A percentile compares a stretch with the other conserved stretches of the same genome.
These are phyloP conservation scores for Spilosoma lubricipeda DNA, from an alignment of 2,888 invertebrate genomes.

Conservation along the genomic window DNA sequence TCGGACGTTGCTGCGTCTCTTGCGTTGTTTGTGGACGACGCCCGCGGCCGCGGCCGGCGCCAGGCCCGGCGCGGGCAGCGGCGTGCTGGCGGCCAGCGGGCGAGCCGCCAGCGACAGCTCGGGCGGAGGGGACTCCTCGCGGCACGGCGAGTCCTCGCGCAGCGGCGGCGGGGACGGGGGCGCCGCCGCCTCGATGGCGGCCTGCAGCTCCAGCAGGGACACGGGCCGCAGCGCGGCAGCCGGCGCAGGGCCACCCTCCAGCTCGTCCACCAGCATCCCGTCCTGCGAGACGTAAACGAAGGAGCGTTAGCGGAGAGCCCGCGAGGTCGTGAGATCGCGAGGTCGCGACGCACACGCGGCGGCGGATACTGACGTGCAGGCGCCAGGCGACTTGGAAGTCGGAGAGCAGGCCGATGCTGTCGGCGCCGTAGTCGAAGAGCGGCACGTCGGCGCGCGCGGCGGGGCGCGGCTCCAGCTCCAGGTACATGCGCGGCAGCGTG, in stretches of 20 bases:
- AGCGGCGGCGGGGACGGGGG: constrained; percentile 32
- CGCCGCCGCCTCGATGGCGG: constrained; percentile 66
- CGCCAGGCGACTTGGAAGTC: constrained; percentile 76
- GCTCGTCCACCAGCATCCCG: constrained; percentile 71
- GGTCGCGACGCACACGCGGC: background rate
- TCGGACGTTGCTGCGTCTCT: constrained; percentile 52
- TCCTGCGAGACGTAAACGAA: constrained; percentile 47
- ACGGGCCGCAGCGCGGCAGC: constrained; percentile 55
- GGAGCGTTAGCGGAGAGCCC: background rate
- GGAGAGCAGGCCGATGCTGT: constrained; percentile 70
- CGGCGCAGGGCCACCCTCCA: constrained; percentile 46
- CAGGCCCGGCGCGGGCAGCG: constrained; percentile 5
- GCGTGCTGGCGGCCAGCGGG: constrained; percentile 23
- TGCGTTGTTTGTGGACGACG: constrained; percentile 49
- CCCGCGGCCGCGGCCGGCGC: background rate
- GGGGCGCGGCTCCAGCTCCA: constrained; percentile 78
- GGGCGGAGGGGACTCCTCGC: constrained; percentile 31
- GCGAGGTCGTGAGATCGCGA: too few relatives aligned
- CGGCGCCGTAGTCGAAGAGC: constrained; percentile 70
- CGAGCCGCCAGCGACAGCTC: constrained; percentile 32
- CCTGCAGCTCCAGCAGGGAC: constrained; percentile 73
- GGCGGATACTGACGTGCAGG: constrained; percentile 59
- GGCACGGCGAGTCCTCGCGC: constrained; percentile 33
- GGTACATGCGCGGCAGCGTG: constrained; percentile 74
- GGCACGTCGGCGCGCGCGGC: constrained; percentile 60